Conservation (phyloP, 2,888 invertebrate species). For the Apodemia mormo region DNA sequence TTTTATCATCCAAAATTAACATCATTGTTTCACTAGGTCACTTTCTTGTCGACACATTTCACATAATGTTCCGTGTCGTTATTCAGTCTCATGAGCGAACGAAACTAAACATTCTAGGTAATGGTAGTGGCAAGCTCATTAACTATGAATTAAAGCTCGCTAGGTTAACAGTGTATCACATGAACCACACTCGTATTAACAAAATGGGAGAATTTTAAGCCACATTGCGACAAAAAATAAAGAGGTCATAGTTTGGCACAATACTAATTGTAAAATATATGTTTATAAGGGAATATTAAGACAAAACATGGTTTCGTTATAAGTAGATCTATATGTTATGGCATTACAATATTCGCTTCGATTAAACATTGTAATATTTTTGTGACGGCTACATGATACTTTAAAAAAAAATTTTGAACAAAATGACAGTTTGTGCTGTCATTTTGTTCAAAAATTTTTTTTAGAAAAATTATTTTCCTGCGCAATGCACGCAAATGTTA, state of each 20-base stretch:
- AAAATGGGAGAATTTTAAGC: not conserved
- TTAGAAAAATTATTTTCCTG: too few relatives aligned
- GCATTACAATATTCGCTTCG: too few relatives aligned
- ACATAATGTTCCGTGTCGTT: constrained; percentile 35
- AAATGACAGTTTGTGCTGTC: too few relatives aligned
- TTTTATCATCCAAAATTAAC: constrained; percentile 44
- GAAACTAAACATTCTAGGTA: constrained; percentile 39
- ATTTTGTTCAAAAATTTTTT: too few relatives aligned
- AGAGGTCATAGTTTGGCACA: constrained; percentile 13
- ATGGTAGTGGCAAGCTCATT: constrained; percentile 23
- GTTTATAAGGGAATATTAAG: too few relatives aligned
- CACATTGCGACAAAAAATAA: not conserved
- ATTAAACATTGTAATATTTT: too few relatives aligned
- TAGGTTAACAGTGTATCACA: constrained; percentile 15
- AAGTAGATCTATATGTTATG: too few relatives aligned
- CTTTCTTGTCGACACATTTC: constrained; percentile 30
- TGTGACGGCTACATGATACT: too few relatives aligned
- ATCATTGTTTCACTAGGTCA: constrained; percentile 39
- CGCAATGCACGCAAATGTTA: too few relatives aligned
- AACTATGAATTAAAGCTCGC: constrained; percentile 33
- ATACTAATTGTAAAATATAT: not conserved
- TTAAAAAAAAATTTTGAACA: too few relatives aligned
- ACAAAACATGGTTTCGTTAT: too few relatives aligned
- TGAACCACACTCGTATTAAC: not conserved
- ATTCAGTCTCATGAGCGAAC: constrained; percentile 49